phyloP scores from a whole-genome alignment of 2,888 invertebrate species.

The Poecilobothrus nobilitatus region DNA sequence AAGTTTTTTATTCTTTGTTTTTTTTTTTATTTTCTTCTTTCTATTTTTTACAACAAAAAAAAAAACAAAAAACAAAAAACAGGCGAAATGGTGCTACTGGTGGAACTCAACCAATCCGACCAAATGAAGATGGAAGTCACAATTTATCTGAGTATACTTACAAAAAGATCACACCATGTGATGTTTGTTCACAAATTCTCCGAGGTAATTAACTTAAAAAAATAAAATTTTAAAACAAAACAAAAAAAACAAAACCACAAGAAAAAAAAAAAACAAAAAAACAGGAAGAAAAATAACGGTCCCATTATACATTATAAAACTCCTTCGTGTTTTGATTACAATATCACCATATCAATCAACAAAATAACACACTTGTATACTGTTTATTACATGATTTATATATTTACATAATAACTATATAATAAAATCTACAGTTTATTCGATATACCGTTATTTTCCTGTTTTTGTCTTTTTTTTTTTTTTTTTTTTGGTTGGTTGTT shows the following conservation, averaged over 20 bases:
- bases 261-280: not conserved
- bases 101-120: constrained; percentile 38
- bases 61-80: constrained; percentile 14
- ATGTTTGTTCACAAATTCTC: constrained; percentile 85
- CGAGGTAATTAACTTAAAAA: constrained; percentile 54
- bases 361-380: too few species aligned
- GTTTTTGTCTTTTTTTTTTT: too few species aligned
- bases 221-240: not conserved
- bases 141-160: constrained; percentile 91
- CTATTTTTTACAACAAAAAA: too few species aligned
- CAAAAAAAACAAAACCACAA: not conserved
- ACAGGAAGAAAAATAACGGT: not conserved
- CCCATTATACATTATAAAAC: constrained; percentile 2
- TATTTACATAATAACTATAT: too few species aligned
- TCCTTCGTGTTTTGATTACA: not conserved
- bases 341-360: not conserved
- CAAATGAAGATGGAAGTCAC: constrained; percentile 50
- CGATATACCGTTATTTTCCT: too few species aligned
- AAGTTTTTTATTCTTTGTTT: not conserved
- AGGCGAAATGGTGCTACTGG: constrained; percentile 68
- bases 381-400: too few species aligned
- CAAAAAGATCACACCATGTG: constrained; percentile 91
- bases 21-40: constrained; percentile 10
- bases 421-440: too few species aligned
- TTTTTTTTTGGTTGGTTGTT: too few species aligned